Percentiles rank a stretch among this genome's conserved stretches.
Conservation (phyloP, 1,140 invertebrate genomes). For the Diorhabda sublineata region DNA sequence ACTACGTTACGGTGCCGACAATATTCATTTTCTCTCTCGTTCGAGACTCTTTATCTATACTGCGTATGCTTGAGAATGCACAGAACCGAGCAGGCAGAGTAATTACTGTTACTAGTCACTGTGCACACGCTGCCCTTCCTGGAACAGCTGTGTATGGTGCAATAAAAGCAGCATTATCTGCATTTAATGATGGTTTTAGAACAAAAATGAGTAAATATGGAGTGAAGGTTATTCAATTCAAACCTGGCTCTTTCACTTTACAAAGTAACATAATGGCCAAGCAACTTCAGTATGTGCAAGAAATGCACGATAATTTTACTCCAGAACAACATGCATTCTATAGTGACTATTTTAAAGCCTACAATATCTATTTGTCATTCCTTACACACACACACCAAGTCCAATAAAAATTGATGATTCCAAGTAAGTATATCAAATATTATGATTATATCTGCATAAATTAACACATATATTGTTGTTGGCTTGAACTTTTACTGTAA, state of each 20-base stretch:
- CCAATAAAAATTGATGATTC: constrained; percentile 44
- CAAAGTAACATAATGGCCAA: constrained; percentile 55
- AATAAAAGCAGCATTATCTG: constrained; percentile 70
- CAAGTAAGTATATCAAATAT: too few species aligned
- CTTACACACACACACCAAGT: constrained; percentile 42
- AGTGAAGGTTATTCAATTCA: constrained; percentile 68
- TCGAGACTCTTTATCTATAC: too few species aligned
- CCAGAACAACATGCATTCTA: constrained; percentile 53
- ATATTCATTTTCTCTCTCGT: too few species aligned
- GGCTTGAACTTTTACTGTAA: too few species aligned
- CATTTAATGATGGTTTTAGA: constrained; percentile 67
- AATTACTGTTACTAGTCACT: constrained; percentile 78
- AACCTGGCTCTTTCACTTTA: constrained; percentile 62
- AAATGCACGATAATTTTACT: constrained; percentile 53
- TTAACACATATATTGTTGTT: too few species aligned
- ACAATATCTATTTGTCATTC: constrained; percentile 52
- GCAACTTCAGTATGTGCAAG: constrained; percentile 51
- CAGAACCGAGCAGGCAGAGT: constrained; percentile 51
- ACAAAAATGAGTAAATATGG: constrained; percentile 72
- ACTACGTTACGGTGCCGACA: too few species aligned
- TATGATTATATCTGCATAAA: too few species aligned
- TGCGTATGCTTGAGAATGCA: too few species aligned
- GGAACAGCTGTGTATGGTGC: constrained; percentile 71
- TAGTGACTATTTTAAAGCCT: constrained; percentile 54
- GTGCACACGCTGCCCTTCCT: constrained; percentile 64